Percentiles rank a stretch among this genome's conserved stretches.
phyloP scores from a whole-genome alignment of 2,888 invertebrate species.

The Sicus ferrugineus region DNA sequence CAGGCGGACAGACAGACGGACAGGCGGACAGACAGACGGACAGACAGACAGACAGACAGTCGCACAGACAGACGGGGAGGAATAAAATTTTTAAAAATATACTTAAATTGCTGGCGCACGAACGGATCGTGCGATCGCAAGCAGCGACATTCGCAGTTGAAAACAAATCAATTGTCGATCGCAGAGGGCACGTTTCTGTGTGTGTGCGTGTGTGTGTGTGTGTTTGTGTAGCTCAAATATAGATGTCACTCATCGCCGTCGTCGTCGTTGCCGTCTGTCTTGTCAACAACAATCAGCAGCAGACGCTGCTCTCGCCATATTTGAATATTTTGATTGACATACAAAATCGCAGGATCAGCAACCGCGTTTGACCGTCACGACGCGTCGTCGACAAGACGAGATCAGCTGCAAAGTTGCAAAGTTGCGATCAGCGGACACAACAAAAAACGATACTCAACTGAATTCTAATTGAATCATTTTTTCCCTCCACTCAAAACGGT shows the following conservation, averaged over 20 bases:
- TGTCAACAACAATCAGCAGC: neutral
- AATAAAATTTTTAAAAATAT: no score
- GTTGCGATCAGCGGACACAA: no score
- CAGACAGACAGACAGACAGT: neutral
- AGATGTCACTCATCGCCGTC: no score
- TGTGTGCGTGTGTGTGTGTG: neutral
- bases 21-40: neutral
- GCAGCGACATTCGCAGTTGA: neutral
- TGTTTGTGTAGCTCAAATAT: neutral
- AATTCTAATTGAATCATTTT: no score
- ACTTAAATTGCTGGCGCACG: neutral
- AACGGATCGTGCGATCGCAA: neutral
- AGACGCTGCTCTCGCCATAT: neutral
- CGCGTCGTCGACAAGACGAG: no score
- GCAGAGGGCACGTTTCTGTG: neutral
- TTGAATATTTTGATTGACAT: conserved; percentile 5
- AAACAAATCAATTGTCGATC: conserved; percentile 10
- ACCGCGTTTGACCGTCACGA: no score
- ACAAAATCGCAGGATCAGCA: neutral
- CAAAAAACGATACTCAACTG: no score
- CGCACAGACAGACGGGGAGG: neutral
- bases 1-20: neutral
- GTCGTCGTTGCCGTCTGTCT: conserved; percentile 12
- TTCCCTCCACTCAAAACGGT: no score
- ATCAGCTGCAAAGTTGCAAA: no score